A percentile compares a stretch with the other conserved stretches of the same genome.
phyloP scores from a whole-genome alignment of 2,888 invertebrate species.

The Prenolepis imparis region DNA sequence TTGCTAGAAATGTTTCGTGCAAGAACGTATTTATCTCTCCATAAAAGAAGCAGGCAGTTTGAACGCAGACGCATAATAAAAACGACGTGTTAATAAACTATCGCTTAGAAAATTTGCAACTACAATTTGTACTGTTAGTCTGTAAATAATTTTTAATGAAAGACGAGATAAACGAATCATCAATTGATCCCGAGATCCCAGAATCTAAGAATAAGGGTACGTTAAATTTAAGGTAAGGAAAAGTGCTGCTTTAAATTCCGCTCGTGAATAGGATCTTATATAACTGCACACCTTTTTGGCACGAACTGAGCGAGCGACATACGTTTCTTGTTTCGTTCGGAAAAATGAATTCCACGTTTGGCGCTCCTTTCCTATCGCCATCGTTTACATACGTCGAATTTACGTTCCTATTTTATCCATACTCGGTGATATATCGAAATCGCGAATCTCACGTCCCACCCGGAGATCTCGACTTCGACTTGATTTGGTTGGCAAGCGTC shows the following conservation, averaged over 20 bases:
- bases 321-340: constrained; percentile 33
- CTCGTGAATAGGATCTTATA: constrained; percentile 16
- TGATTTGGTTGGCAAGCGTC: constrained; percentile 43
- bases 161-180: not conserved
- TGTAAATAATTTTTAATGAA: not conserved
- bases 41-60: not conserved
- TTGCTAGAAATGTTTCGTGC: not conserved
- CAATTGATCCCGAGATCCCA: not conserved
- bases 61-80: not conserved
- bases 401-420: constrained; percentile 39
- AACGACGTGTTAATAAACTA: not conserved
- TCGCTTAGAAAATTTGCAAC: not conserved
- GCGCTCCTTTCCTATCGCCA: not conserved
- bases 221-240: constrained; percentile 30
- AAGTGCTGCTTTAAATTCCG: constrained; percentile 29
- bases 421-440: constrained; percentile 45
- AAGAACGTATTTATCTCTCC: not conserved
- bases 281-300: constrained; percentile 34
- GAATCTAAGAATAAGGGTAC: not conserved
- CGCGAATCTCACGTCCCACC: constrained; percentile 32
- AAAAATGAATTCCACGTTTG: constrained; percentile 27
- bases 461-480: not conserved
- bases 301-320: constrained; percentile 12
- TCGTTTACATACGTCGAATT: constrained; percentile 40
- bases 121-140: not conserved